Percentiles rank a stretch among this genome's conserved stretches.
Conservation (phyloP, 2,888 invertebrate species). For the Pinctada fucata region DNA sequence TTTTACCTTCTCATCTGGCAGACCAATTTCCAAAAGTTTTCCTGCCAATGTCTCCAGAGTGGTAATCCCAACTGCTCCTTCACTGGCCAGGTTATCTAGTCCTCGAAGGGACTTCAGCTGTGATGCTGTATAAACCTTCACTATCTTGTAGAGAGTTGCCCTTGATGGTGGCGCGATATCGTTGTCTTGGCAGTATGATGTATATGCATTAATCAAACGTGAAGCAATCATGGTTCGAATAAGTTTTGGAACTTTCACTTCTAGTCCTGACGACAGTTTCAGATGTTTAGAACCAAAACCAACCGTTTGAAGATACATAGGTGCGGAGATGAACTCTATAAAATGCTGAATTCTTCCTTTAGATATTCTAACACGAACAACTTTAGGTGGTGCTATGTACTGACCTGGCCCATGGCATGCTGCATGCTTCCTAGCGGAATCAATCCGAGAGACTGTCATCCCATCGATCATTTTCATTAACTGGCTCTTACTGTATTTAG, state of each 20-base stretch:
- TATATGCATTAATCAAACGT: slow-evolving; percentile 12
- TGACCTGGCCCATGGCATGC: slow-evolving; percentile 19
- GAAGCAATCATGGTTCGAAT: slow-evolving; percentile 28
- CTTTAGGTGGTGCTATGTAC: slow-evolving; percentile 17
- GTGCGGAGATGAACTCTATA: slow-evolving; percentile 27
- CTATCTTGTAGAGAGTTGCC: slow-evolving; percentile 20
- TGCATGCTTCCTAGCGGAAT: slow-evolving; percentile 20
- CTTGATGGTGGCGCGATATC: slow-evolving; percentile 9
- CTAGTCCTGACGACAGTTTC: slow-evolving; percentile 23
- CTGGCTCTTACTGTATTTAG: slow-evolving; percentile 10
- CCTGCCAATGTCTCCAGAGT: slow-evolving; percentile 1
- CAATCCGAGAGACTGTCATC: slow-evolving; percentile 22
- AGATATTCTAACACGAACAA: slow-evolving; percentile 1
- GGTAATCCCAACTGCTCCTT: slow-evolving; percentile 1
- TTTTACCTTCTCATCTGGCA: background rate
- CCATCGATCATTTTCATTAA: slow-evolving; percentile 8
- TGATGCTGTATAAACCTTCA: slow-evolving; percentile 10
- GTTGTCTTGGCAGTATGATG: slow-evolving; percentile 15
- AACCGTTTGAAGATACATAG: slow-evolving; percentile 19
- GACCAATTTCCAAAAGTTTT: background rate
- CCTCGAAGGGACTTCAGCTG: slow-evolving; percentile 13
- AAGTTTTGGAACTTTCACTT: slow-evolving; percentile 24
- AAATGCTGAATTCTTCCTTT: slow-evolving; percentile 23
- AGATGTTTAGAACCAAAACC: slow-evolving; percentile 26
- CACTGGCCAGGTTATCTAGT: slow-evolving; percentile 6